Evolutionary conservation across 2,113 vertebrate genomes (phyloP).

Genomic region (Heloderma charlesbogerti): DNA sequence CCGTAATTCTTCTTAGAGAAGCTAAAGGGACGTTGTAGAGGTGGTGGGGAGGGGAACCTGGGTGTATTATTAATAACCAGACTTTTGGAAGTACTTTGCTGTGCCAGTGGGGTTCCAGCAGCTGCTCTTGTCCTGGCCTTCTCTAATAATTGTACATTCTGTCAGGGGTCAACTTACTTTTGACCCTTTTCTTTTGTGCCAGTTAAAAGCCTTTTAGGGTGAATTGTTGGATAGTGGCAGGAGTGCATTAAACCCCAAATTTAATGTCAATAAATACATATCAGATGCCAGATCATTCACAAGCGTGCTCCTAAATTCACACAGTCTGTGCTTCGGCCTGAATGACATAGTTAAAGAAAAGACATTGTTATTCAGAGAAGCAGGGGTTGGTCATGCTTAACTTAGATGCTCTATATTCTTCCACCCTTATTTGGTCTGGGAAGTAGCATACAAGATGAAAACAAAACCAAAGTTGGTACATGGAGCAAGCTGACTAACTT

Average conservation of each 20-base stretch:
- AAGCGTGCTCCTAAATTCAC: conserved; percentile 73
- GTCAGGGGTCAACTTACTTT: conserved; percentile 85
- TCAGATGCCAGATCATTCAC: conserved; percentile 81
- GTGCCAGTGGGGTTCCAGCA: conserved; percentile 82
- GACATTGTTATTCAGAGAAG: conserved; percentile 70
- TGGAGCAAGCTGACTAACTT: conserved; percentile 57
- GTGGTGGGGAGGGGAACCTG: conserved; percentile 60
- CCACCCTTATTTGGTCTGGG: conserved; percentile 16
- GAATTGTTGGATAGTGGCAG: conserved; percentile 79
- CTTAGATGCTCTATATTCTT: conserved; percentile 34
- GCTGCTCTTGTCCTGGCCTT: conserved; percentile 79
- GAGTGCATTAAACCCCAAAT: conserved; percentile 76
- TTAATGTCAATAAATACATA: conserved; percentile 76
- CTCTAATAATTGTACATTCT: conserved; percentile 85
- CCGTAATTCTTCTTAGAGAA: conserved; percentile 77
- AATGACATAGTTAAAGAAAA: conserved; percentile 30
- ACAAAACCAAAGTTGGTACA: conserved; percentile 52
- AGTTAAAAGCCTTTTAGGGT: conserved; percentile 76
- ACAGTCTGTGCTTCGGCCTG: conserved; percentile 50
- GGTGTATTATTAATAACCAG: conserved; percentile 80
- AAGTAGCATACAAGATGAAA: conserved; percentile 43
- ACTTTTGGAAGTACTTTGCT: conserved; percentile 72
- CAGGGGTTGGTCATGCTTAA: neutral
- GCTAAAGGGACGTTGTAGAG: conserved; percentile 59
- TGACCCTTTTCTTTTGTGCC: conserved; percentile 82